A percentile compares a stretch with the other conserved stretches of the same genome.
Evolutionary conservation across 2,797 vertebrate genomes (phyloP).

Genomic region (Spinus pinus): DNA sequence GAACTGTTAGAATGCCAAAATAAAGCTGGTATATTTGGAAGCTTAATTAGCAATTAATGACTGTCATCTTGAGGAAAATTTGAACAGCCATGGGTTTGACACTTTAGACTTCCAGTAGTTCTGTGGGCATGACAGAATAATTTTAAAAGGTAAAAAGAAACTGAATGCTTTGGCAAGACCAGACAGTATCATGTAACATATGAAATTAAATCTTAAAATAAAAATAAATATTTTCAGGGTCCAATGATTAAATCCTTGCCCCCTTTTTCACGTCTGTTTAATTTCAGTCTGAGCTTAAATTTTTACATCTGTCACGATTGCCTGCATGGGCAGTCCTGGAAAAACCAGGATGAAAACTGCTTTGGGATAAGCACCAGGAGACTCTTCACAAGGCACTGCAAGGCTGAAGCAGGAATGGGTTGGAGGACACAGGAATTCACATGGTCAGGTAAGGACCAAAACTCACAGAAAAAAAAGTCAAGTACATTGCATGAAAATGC

Average conservation of each 20-base stretch:
- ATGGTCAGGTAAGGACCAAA: slow-evolving; percentile 50
- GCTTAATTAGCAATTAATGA: slow-evolving; percentile 13
- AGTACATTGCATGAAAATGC: slow-evolving; percentile 48
- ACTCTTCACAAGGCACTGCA: slow-evolving; percentile 51
- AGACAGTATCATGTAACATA: not conserved
- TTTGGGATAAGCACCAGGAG: slow-evolving; percentile 14
- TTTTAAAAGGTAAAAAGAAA: not conserved
- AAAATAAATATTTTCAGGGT: not conserved
- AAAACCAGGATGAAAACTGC: slow-evolving; percentile 39
- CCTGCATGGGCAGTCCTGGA: slow-evolving; percentile 14
- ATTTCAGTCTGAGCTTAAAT: slow-evolving; percentile 5
- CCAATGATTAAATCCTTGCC: slow-evolving; percentile 38
- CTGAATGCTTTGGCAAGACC: not conserved
- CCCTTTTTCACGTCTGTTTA: not conserved
- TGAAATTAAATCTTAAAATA: not conserved
- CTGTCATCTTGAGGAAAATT: not conserved
- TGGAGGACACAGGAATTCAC: slow-evolving; percentile 36
- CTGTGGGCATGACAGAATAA: not conserved
- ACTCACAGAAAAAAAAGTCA: not conserved
- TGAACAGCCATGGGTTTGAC: not conserved
- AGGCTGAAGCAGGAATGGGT: slow-evolving; percentile 30
- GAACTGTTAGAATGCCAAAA: slow-evolving; percentile 46
- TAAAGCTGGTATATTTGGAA: slow-evolving; percentile 38
- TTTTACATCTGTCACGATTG: not conserved
- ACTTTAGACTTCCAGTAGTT: not conserved